Percentiles rank a stretch among this genome's conserved stretches.
phyloP scores from a whole-genome alignment of 2,888 invertebrate species.

The Tipula lateralis region DNA sequence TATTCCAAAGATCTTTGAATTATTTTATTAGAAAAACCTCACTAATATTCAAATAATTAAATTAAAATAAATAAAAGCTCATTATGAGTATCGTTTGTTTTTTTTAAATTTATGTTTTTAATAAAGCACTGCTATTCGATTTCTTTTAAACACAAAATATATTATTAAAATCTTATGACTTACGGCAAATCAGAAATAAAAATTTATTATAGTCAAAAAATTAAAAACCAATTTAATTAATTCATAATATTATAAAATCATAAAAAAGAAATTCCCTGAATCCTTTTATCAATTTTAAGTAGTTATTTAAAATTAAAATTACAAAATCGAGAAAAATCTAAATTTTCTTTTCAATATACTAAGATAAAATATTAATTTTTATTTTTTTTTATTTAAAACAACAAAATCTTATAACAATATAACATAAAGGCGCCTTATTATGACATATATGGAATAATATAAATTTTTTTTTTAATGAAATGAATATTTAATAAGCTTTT shows the following conservation, averaged over 20 bases:
- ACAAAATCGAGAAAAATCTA: neutral
- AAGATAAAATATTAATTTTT: neutral
- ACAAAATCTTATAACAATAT: neutral
- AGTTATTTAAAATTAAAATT: neutral
- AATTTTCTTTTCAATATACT: neutral
- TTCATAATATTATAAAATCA: neutral
- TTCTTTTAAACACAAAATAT: too few relatives aligned
- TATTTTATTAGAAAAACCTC: too few relatives aligned
- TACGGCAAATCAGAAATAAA: too few relatives aligned
- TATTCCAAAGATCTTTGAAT: too few relatives aligned
- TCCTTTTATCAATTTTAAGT: neutral
- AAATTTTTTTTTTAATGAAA: neutral
- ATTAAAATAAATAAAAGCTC: too few relatives aligned
- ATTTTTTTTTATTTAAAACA: neutral
- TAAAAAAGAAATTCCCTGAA: neutral
- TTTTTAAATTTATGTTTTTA: too few relatives aligned
- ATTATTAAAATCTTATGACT: too few relatives aligned
- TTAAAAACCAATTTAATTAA: neutral
- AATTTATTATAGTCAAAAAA: neutral
- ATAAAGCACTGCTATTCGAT: too few relatives aligned
- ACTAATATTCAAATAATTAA: too few relatives aligned
- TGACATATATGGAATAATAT: neutral
- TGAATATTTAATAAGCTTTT: constrained; percentile 24
- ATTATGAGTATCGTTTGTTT: too few relatives aligned
- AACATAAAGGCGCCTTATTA: constrained; percentile 8